phyloP scores from a whole-genome alignment of 2,888 invertebrate species.

The Rhagium mordax region DNA sequence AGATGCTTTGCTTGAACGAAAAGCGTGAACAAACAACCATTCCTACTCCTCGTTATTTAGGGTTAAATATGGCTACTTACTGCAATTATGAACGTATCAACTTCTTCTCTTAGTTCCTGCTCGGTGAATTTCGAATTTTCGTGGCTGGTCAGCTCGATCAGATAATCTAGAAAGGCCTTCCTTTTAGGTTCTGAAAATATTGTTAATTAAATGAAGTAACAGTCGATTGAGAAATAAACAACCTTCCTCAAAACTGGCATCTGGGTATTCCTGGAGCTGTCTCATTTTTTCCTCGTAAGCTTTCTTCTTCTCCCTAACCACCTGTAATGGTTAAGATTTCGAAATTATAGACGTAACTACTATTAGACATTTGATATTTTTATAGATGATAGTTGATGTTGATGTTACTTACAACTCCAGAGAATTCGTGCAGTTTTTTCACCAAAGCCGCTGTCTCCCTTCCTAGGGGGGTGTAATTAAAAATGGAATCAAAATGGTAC shows the following conservation, averaged over 20 bases:
- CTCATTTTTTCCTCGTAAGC: constrained; percentile 40
- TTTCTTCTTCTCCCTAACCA: constrained; percentile 46
- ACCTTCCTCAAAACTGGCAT: background rate
- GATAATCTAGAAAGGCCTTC: constrained; percentile 71
- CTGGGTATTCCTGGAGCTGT: constrained; percentile 2
- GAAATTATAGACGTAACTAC: no score
- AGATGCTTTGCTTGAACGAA: no score
- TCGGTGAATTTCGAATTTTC: constrained; percentile 72
- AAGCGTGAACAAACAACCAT: no score
- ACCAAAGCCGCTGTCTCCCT: constrained; percentile 36
- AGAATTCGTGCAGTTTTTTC: constrained; percentile 45
- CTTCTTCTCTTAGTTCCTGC: constrained; percentile 74
- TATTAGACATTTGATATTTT: no score
- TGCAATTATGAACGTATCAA: constrained; percentile 74
- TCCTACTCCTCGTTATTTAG: no score
- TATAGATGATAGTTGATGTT: no score
- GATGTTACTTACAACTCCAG: constrained; percentile 48
- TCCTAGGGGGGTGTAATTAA: constrained; percentile 44
- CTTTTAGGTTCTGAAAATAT: constrained; percentile 58
- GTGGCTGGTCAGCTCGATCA: constrained; percentile 68
- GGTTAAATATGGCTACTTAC: no score
- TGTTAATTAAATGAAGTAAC: background rate
- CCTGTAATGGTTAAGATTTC: constrained; percentile 42
- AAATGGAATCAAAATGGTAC: constrained; percentile 53
- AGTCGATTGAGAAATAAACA: background rate